phyloP scores from a whole-genome alignment of 2,113 vertebrate species.

The Leucopsar rothschildi region DNA sequence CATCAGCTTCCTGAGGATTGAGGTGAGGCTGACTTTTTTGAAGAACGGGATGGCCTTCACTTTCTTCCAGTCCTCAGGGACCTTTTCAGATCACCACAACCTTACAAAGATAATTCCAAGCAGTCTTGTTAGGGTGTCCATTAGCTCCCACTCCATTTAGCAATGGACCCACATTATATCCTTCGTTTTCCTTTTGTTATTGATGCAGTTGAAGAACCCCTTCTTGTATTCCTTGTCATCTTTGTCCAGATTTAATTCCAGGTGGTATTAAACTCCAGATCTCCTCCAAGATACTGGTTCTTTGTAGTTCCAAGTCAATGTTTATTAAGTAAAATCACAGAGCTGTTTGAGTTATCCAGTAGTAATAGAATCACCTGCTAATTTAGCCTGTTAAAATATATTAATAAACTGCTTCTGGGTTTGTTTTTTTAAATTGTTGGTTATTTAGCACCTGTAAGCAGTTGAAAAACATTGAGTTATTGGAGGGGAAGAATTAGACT shows the following conservation, averaged over 20 bases:
- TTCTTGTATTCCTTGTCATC: background rate
- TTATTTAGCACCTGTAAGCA: background rate
- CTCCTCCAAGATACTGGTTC: background rate
- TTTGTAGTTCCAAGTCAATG: background rate
- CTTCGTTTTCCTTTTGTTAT: background rate
- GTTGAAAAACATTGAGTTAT: background rate
- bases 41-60: fast-evolving
- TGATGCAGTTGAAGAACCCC: background rate
- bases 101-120: background rate
- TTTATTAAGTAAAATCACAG: background rate
- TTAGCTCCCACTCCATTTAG: background rate
- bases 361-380: background rate
- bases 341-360: background rate
- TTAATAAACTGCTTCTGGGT: background rate
- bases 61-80: background rate
- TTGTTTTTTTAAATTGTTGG: background rate
- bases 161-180: background rate
- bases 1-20: background rate
- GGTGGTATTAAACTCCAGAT: background rate
- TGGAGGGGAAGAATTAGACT: background rate
- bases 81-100: background rate
- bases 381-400: background rate
- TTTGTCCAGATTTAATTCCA: background rate
- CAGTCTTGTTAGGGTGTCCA: background rate
- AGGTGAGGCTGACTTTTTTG: background rate